Evolutionary conservation across 2,888 invertebrate species (phyloP).

Genomic region (Drosophila mettleri): DNA sequence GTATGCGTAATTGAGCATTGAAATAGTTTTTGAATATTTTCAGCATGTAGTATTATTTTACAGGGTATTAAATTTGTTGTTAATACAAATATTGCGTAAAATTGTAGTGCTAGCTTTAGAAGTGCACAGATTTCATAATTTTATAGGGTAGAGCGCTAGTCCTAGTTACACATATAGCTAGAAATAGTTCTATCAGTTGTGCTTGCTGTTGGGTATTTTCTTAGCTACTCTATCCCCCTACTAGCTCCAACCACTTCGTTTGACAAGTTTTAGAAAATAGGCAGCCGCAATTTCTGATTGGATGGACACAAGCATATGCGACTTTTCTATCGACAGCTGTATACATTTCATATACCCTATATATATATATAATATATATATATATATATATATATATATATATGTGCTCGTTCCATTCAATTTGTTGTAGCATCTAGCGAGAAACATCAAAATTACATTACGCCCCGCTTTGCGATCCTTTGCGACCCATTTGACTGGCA

Average conservation of each 20-base stretch:
- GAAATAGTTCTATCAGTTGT: background rate
- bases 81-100: too few relatives aligned
- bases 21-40: too few relatives aligned
- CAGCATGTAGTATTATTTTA: too few relatives aligned
- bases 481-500: constrained; percentile 17
- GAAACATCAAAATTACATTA: constrained; percentile 69
- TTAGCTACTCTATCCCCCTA: background rate
- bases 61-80: too few relatives aligned
- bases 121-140: background rate
- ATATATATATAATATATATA: constrained; percentile 5
- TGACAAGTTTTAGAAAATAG: constrained; percentile 47
- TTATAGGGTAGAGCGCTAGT: background rate
- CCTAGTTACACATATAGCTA: background rate
- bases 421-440: constrained; percentile 20
- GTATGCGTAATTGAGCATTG: too few relatives aligned
- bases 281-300: constrained; percentile 48
- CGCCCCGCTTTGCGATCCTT: constrained; percentile 17
- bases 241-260: constrained; percentile 6
- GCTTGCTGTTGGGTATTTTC: constrained; percentile 3
- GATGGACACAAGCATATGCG: constrained; percentile 43
- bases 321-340: constrained; percentile 8
- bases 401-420: constrained; percentile 28
- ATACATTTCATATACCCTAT: background rate
- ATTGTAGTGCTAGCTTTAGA: too few relatives aligned
- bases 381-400: constrained; percentile 1